Evolutionary conservation across 2,113 vertebrate genomes (phyloP).

Genomic region (Electrona antarctica): DNA sequence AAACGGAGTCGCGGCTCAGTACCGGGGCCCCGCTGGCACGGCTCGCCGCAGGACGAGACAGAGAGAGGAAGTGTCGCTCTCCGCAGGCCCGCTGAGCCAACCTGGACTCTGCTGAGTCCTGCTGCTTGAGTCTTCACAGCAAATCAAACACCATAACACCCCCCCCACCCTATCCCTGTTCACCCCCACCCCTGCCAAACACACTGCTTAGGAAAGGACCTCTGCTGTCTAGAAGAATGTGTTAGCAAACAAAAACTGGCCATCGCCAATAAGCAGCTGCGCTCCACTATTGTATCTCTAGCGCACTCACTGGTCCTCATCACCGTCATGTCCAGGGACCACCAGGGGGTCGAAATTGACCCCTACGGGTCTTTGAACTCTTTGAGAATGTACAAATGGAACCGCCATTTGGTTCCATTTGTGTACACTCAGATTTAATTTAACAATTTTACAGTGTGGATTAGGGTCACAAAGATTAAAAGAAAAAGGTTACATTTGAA

Average conservation of each 20-base stretch:
- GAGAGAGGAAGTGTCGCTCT: slow-evolving; percentile 79
- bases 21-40: slow-evolving; percentile 66
- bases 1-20: slow-evolving; percentile 56
- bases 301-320: no score
- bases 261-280: background rate
- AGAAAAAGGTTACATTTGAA: no score
- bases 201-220: slow-evolving; percentile 15
- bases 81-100: slow-evolving; percentile 74
- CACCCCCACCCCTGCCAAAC: slow-evolving; percentile 36
- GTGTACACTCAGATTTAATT: no score
- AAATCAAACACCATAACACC: slow-evolving; percentile 75
- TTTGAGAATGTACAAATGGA: no score
- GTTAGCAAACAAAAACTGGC: slow-evolving; percentile 12
- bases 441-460: no score
- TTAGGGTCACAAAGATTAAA: no score
- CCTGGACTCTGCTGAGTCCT: slow-evolving; percentile 75
- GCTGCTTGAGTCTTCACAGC: slow-evolving; percentile 74
- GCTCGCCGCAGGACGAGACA: slow-evolving; percentile 70
- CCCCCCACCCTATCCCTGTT: slow-evolving; percentile 17
- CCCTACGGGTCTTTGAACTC: no score
- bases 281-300: no score
- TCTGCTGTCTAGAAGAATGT: slow-evolving; percentile 53
- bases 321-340: no score
- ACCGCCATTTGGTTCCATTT: no score
- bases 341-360: no score